Evolutionary conservation across 2,113 vertebrate species (phyloP), one percentile per base, ranked within the genome.

Genomic region (Chrysochloris asiatica): DNA sequence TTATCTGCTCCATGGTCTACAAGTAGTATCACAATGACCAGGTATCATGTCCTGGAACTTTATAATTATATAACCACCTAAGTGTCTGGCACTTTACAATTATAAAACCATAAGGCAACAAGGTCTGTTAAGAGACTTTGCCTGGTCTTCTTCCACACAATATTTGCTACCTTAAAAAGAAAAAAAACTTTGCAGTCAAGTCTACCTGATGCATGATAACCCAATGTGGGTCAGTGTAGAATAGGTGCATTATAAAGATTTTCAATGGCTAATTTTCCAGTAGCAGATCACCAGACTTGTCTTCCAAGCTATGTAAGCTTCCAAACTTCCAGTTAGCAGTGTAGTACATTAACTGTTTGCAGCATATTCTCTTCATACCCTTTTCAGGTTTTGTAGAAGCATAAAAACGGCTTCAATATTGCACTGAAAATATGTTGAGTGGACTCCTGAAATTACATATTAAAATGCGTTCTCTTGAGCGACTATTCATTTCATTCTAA

Each of bases 41-140:
- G 33, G 30, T 10, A 33, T 38, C 33, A 33, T 56, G 19, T 3
- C 14, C 13, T 26, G 73, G 6, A 17, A 26, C 9, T 56, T 65
- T 56, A 14, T 41, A 48, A 6, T 4, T 45, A 10, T 7, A 1
- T 54, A 56, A n/a, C 30, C 10, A 0, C 1, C 19, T 6, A 19
- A 50, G 17, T 78, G 43, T 89, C 69, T 50, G 56, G 33, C 26
- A 26, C 9, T 56, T 65, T 56, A 14, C 48, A 48, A 6, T 4
- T 45, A 10, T 7, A 1, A 45, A 56, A n/a, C 30, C 10, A 0
- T 6, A 19, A 50, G 17, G 47, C 26, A 33, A 63, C 26, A 71
- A 43, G 56, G 13, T 12, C 8, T 10, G 24, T n/a, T 4, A 26
- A 47, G 12, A 6, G 30, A 38, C 36, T 63, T 38, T 8, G 9